Conservation (phyloP, 2,888 invertebrate species). For the Eudemis profundana region DNA sequence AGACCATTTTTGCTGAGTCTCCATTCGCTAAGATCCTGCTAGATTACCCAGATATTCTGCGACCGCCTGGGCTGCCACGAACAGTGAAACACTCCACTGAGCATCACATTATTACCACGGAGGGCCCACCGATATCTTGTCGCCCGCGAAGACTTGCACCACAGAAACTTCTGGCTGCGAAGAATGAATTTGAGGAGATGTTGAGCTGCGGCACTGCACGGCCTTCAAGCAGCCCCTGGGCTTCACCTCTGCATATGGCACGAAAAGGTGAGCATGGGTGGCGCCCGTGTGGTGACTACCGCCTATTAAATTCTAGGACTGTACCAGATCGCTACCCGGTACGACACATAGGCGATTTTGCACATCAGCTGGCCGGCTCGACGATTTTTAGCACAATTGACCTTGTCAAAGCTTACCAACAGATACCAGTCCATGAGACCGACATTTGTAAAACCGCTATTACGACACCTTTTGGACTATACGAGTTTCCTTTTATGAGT, state of each 20-base stretch:
- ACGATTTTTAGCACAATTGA: slow-evolving; percentile 20
- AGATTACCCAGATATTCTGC: neutral
- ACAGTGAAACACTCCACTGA: slow-evolving; percentile 46
- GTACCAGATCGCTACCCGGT: slow-evolving; percentile 16
- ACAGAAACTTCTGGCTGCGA: slow-evolving; percentile 45
- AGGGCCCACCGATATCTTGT: slow-evolving; percentile 40
- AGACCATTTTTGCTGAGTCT: slow-evolving; percentile 2
- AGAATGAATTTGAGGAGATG: slow-evolving; percentile 50
- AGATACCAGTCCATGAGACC: slow-evolving; percentile 7
- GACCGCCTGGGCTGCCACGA: slow-evolving; percentile 8
- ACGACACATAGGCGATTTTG: slow-evolving; percentile 10
- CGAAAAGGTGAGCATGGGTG: slow-evolving; percentile 51
- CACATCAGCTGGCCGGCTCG: slow-evolving; percentile 6
- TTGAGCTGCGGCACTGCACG: slow-evolving; percentile 47
- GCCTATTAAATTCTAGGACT: slow-evolving; percentile 40
- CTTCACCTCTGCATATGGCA: slow-evolving; percentile 53
- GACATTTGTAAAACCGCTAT: slow-evolving; percentile 12
- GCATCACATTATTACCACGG: slow-evolving; percentile 48
- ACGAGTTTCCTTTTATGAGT: slow-evolving; percentile 9
- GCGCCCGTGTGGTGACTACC: slow-evolving; percentile 59
- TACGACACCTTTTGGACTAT: slow-evolving; percentile 9
- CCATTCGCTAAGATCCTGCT: neutral
- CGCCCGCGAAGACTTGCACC: slow-evolving; percentile 49
- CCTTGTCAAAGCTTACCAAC: slow-evolving; percentile 22
- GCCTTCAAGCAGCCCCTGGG: slow-evolving; percentile 51